Percentiles rank a stretch among this genome's conserved stretches.
Conservation (phyloP, 2,888 invertebrate species). For the Tortricodes alternella region DNA sequence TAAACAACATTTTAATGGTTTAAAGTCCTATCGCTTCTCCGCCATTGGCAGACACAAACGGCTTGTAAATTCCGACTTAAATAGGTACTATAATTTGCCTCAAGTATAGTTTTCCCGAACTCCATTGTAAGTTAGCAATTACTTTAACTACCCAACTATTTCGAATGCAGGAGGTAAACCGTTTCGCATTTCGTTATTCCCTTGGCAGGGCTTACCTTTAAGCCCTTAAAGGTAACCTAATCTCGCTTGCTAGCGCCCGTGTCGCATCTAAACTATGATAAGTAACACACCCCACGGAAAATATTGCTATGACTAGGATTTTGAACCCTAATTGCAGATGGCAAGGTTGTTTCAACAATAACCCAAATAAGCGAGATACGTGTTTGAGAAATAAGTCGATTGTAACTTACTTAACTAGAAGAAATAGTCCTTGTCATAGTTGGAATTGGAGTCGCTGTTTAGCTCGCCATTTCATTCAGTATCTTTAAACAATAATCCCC, state of each 20-base stretch:
- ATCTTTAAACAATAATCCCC: background rate
- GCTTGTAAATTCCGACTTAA: constrained; percentile 3
- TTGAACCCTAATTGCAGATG: background rate
- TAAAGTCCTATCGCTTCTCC: background rate
- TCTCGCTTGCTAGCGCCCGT: constrained; percentile 9
- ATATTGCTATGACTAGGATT: background rate
- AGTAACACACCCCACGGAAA: constrained; percentile 20
- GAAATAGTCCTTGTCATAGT: constrained; percentile 6
- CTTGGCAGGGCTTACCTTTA: constrained; percentile 17
- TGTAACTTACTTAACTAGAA: constrained; percentile 6
- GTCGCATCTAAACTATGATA: constrained; percentile 21
- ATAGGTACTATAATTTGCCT: constrained; percentile 23
- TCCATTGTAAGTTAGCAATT: constrained; percentile 25
- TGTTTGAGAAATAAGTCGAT: background rate
- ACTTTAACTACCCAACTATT: constrained; percentile 28
- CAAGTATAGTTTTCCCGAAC: constrained; percentile 22
- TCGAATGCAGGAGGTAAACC: constrained; percentile 24
- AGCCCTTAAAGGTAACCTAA: constrained; percentile 24
- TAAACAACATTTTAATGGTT: no score
- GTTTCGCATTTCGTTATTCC: constrained; percentile 23
- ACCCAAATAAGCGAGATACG: background rate
- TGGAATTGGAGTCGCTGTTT: background rate
- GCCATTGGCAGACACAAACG: background rate
- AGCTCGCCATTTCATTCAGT: background rate
- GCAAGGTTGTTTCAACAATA: background rate